Base-by-base conservation (phyloP, 1,140 invertebrate genomes). In the Lutraria rhynchaena region DNA sequence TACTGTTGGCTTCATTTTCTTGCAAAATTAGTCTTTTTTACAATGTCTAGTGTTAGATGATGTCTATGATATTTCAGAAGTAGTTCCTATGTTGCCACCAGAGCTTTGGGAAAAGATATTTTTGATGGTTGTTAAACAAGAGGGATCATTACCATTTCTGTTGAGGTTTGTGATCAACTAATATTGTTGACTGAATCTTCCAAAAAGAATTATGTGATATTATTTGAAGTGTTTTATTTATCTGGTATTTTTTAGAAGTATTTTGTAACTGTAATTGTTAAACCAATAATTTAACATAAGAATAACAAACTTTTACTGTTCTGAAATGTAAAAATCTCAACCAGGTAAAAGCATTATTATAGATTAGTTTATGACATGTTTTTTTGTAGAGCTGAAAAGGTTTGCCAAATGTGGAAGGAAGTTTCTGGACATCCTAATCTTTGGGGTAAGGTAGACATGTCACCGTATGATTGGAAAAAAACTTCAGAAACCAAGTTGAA, bases 391-490 rank as follows among this genome's bases (percentile, higher is more conserved):
- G 94, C 96, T 87, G 94, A 95, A 58, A 94, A 94, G 89, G 96
- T 97, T 13, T 96, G 96, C 92, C 94, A 94, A 74, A 89, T 95
- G 60, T 97, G 96, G 96, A 92, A 95, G 57, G 93, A 94, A 85
- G 94, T 96, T 13, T 95, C 95, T 29, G 91, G 94, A 33, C 93
- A 93, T 53, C 94, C 95, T 1, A 91, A 93, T 37, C 91, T 97
- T 24, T 97, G 96, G 96, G 94, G 94, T 75, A 95, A 94, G 87
- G 94, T 96, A 83, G 96, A 97, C 90, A 92, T 97, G 86, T 90
- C 93, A 11, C n/a, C n/a, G n/a, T 94, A 94, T 74, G 95, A 58
- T 82, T 95, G 95, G 92, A 95, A 96, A 22, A 95, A 94, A 86
- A 94, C 96, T 80, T 95, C 94, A 87, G 95, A 94, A 87, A 95